Evolutionary conservation across 2,888 invertebrate genomes (phyloP), one percentile per base, ranked within the genome.

Genomic region (Ochropleura leucogaster): DNA sequence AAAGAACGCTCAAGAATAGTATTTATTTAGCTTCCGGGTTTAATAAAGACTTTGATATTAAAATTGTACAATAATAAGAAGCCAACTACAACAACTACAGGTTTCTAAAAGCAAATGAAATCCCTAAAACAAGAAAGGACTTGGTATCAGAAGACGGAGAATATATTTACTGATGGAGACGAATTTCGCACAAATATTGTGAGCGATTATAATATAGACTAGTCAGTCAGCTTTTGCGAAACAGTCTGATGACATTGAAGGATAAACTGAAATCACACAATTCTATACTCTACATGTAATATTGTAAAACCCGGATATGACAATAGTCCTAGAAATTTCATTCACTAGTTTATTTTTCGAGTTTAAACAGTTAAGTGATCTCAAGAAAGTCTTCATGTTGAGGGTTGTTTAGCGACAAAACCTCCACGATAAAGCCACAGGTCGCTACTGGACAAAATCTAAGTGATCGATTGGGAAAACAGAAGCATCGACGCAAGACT

Each of bases 21-120:
- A 16, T 47, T 30, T 30, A 30, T 76, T 60, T 53, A 40, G 12
- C 20, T 20, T 10, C 30, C 55, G 3, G 3, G 30, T 8, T 30
- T 57, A 55, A 53, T n/a, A 16, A 44, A 62, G n/a, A 12, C n/a
- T n/a, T 44, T 12, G 60, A 60, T 42, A 42, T 30, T 8, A 14
- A 59, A 40, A 67, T 55, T 30, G 47, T 68, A 79, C 64, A 79
- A 80, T 80, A 80, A 72, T 67, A 14, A 57, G 62, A 60, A 74
- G 49, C 46, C 47, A 60, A 44, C n/a, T 73, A 80, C 53, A 59
- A 55, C 16, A 63, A 60, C 10, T 14, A n/a, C 60, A 74, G n/a
- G 51, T 63, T 30, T 66, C 65, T 57, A 12, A 49, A 51, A 44
- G 8, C 12, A n/a, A 69, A 60, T 42, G 55, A 30, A 55, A 77